Evolutionary conservation across 2,113 vertebrate species (phyloP), one percentile per base, ranked within the genome.

Genomic region (Eulemur rufifrons): DNA sequence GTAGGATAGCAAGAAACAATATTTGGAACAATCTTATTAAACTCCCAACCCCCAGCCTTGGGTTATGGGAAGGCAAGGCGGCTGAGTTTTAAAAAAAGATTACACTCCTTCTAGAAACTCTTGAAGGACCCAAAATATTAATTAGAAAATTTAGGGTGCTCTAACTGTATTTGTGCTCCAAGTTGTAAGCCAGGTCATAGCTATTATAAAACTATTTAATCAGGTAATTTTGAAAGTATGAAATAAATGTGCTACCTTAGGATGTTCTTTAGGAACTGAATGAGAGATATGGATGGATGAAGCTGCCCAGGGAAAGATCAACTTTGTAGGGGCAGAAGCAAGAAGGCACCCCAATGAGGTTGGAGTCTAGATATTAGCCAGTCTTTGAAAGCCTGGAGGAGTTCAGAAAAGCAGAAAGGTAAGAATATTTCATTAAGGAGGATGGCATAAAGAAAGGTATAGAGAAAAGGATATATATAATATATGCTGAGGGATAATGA

Each of bases 121-220:
- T 83, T 88, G n/a, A 96, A 76, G 15, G 52, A 71, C 69, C 91
- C 78, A 91, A 97, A 97, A 92, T 95, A 95, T 91, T 91, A 93
- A 91, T 96, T 95, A 80, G 56, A 96, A 87, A 93, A 64, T 47
- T 78, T 89, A 64, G 89, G 86, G 27, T 56, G 8, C 27, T 68
- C 34, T 71, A 50, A 81, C 56, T 45, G 5, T 91, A 77, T 87
- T 59, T 90, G 42, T 78, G 18, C 34, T 80, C 66, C 63, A 77
- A 73, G 54, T 73, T 92, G 3, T 90, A 64, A 74, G 94, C 42
- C 68, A 84, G 29, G 52, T 80, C 85, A 80, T 27, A 87, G 54
- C 11, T 34, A 17, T 80, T 94, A 86, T 78, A 94, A 92, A 89
- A 86, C 39, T 78, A 12, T 29, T 80, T 80, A 86, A 74, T 23